phyloP scores from a whole-genome alignment of 2,797 vertebrate genomes.

The Cryptoblepharus egeriae region DNA sequence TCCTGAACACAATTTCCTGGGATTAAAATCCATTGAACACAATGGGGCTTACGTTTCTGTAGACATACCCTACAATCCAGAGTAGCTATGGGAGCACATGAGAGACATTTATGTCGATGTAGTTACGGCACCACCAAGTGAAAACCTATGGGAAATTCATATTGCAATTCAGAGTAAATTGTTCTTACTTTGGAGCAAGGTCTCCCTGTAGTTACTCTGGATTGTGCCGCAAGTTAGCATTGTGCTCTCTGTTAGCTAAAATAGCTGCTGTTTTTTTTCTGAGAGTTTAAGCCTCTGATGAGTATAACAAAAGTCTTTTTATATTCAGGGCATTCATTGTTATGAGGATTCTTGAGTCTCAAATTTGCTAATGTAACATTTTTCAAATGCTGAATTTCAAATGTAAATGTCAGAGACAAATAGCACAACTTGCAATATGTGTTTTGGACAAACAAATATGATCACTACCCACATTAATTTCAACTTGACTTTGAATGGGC shows the following conservation, averaged over 20 bases:
- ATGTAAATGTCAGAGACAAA: background rate
- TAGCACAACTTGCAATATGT: background rate
- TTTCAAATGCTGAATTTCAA: background rate
- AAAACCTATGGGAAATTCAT: too few species aligned
- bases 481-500: background rate
- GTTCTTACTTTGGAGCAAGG: too few species aligned
- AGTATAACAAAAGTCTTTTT: background rate
- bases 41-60: too few species aligned
- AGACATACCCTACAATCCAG: too few species aligned
- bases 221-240: too few species aligned
- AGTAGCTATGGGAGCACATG: too few species aligned
- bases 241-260: background rate
- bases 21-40: too few species aligned
- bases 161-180: too few species aligned
- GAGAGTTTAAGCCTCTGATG: conserved; percentile 15
- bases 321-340: background rate
- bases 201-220: too few species aligned
- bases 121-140: too few species aligned
- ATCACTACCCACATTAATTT: background rate
- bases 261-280: background rate
- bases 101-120: too few species aligned
- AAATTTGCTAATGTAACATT: conserved; percentile 4
- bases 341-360: background rate
- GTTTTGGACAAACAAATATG: background rate
- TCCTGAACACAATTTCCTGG: too few species aligned